Evolutionary conservation across 1,140 invertebrate species (phyloP), one percentile per base, ranked within the genome.

Genomic region (Drosophila melanica): DNA sequence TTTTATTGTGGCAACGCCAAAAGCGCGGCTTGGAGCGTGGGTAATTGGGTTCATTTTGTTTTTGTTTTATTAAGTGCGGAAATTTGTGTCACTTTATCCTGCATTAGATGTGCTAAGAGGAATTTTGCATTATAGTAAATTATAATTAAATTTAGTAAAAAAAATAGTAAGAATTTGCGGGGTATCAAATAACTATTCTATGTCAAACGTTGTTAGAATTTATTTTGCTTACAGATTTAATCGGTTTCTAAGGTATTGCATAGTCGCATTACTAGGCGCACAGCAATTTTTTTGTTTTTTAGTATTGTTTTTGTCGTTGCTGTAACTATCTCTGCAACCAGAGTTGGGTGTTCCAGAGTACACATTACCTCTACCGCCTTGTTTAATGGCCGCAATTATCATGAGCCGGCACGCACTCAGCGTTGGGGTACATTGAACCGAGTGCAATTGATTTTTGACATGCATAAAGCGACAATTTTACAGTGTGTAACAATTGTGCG

Each of bases 361-460:
- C 45, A 71, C 62, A 65, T 67, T 72, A 16, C 63, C 69, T 41
- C 51, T 66, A 66, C 69, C 50, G 70, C 66, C 66, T 69, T 16
- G 11, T 63, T 54, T 74, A 74, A 74, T 57, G 65, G 84, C 58
- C 84, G 68, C 79, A 82, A 87, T 87, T 87, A 89, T 81, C 66
- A 59, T 58, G 55, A 54, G 35, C 58, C 53, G 50, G 73, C 82
- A 87, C 82, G 82, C 84, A 86, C 82, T 69, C 77, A 44, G 11
- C 10, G 27, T 60, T 65, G 77, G 44, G 65, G 82, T 80, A 51
- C 82, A 81, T 68, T 86, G 82, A 87, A 76, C 82, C 59, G 60
- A 3, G 30, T 42, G 39, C 45, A 86, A 86, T 86, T 87, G 82
- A 86, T 86, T 86, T 86, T 82, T 58, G 23, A 67, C 69, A 59